Base-by-base conservation (phyloP, 2,113 vertebrate species). In the Paracanthobrama guichenoti region DNA sequence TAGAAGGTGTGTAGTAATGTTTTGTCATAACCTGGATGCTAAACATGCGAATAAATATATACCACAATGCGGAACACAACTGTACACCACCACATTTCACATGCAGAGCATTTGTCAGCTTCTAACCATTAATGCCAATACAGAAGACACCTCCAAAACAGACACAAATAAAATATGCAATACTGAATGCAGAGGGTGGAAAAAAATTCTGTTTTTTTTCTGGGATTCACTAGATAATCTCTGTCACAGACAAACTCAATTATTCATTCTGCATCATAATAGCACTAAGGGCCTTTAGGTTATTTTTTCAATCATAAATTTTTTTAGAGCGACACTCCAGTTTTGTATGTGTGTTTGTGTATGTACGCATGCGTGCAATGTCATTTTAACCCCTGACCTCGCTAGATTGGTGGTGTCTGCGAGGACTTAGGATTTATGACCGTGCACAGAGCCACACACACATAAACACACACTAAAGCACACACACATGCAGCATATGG, bases 361-460 rank as follows among this genome's bases (percentile, higher is more conserved):
- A 64, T 31, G 39, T 62, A 62, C 16, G 60, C 77, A 57, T 71
- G 75, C 67, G 28, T 79, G 75, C 66, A 0, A 53, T 18, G 46
- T 64, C 59, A 73, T 76, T 86, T 84, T 82, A 78, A 78, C 85
- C 62, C 48, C 39, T 59, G 50, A 81, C 50, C 73, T 77, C 66
- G 59, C 72, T 72, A 80, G 85, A 86, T 76, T 87, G 85, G 80
- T 88, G 85, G 86, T 82, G 87, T 86, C 83, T 82, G 85, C 20
- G 48, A 57, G 86, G 86, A 84, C 77, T 85, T 79, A 79, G 79
- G 66, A 85, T 48, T 74, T 86, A 81, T 85, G 42, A 84, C 79
- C 78, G 64, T 60, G 44, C 3, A 31, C 55, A 64, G 48, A 79
- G 71, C 67, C 53, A 62, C 86, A 75, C 46, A 74, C 73, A 75